Evolutionary conservation across 2,888 invertebrate species (phyloP).

Genomic region (Oscheius sp.): DNA sequence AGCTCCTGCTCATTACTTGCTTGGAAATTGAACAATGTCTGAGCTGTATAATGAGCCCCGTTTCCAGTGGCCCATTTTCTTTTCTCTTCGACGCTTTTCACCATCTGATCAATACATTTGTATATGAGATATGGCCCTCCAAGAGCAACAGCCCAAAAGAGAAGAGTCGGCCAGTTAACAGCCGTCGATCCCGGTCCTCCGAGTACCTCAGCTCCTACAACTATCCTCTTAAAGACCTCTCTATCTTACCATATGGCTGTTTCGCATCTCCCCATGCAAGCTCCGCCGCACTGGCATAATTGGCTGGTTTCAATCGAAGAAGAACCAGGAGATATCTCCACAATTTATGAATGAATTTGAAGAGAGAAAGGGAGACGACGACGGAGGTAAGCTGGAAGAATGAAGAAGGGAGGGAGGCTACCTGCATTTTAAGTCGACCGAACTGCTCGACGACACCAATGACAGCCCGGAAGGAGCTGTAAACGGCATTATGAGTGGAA

Average conservation of each 20-base stretch:
- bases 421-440: constrained; percentile 82
- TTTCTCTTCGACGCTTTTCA: constrained; percentile 61
- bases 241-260: constrained; percentile 46
- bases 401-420: constrained; percentile 71
- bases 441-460: constrained; percentile 95
- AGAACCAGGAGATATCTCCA: constrained; percentile 77
- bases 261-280: constrained; percentile 62
- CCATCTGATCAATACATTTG: constrained; percentile 78
- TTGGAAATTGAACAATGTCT: constrained; percentile 81
- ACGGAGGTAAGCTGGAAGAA: constrained; percentile 46
- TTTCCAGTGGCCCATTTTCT: constrained; percentile 73
- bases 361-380: constrained; percentile 48
- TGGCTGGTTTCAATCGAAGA: constrained; percentile 73
- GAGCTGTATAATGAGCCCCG: constrained; percentile 73
- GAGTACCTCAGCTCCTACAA: constrained; percentile 52
- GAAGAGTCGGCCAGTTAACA: constrained; percentile 85
- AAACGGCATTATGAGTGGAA: constrained; percentile 92
- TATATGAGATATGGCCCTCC: constrained; percentile 91
- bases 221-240: no score
- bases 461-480: constrained; percentile 90
- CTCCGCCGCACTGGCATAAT: constrained; percentile 71
- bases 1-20: constrained; percentile 80
- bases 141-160: constrained; percentile 87
- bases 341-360: constrained; percentile 44
- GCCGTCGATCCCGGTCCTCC: no score